Conservation (phyloP, 2,113 vertebrate species). For the Gallinago undulata region DNA sequence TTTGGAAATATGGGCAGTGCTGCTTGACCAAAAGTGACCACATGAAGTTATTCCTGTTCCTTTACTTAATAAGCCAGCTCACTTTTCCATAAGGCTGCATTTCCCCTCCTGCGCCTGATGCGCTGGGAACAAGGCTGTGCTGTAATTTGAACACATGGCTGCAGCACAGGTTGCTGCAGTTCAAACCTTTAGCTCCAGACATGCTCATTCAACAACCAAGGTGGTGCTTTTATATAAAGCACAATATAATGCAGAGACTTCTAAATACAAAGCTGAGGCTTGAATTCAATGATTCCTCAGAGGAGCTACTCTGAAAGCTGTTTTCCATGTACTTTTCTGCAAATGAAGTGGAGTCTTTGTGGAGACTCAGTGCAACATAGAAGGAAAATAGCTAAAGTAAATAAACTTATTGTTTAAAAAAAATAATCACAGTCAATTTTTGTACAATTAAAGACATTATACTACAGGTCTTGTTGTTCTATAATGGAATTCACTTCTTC, state of each 20-base stretch:
- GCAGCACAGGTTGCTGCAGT: background rate
- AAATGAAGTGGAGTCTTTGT: background rate
- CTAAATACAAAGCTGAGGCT: background rate
- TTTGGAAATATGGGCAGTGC: background rate
- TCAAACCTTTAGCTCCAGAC: background rate
- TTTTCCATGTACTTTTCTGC: background rate
- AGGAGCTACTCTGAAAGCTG: background rate
- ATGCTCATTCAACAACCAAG: background rate
- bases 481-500: background rate
- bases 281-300: background rate
- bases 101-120: rapidly evolving
- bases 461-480: background rate
- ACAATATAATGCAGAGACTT: background rate
- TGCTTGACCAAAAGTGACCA: background rate
- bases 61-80: background rate
- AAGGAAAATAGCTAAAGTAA: background rate
- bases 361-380: background rate
- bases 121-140: background rate
- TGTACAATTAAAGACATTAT: background rate
- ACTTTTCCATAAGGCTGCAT: background rate
- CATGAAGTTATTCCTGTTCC: background rate
- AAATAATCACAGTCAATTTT: background rate
- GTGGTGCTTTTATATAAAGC: background rate
- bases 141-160: background rate
- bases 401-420: background rate